A percentile compares a stretch with the other conserved stretches of the same genome.
Conservation (phyloP, 2,113 vertebrate species). For the Axis porcinus region DNA sequence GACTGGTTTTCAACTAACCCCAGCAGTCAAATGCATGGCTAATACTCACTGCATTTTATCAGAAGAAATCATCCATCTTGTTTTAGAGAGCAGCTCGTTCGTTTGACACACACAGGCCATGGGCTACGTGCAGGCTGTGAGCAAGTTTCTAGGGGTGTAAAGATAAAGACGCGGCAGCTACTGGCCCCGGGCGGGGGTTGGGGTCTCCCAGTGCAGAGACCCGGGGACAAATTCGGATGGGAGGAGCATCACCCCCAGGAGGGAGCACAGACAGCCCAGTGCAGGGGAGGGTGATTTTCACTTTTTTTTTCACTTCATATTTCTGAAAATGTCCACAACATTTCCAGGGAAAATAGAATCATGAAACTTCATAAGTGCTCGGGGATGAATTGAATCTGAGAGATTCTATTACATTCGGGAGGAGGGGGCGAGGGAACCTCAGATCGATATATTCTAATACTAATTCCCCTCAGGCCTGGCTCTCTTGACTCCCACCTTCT, state of each 20-base stretch:
- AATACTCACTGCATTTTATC: slow-evolving; percentile 1
- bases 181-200: neutral
- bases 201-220: neutral
- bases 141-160: neutral
- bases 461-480: accelerated
- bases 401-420: neutral
- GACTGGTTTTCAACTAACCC: slow-evolving; percentile 32
- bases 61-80: slow-evolving; percentile 45
- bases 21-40: slow-evolving; percentile 58
- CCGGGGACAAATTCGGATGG: neutral
- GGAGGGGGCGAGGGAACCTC: neutral
- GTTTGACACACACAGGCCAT: neutral
- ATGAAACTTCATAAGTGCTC: neutral
- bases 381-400: neutral
- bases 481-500: neutral
- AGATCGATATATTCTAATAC: accelerated
- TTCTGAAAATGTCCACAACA: neutral
- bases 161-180: accelerated
- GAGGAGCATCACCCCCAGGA: neutral
- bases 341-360: neutral
- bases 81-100: neutral
- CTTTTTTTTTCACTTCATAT: neutral
- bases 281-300: neutral
- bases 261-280: neutral
- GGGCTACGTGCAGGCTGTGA: neutral